Conservation (phyloP, 2,113 vertebrate species). For the Caretta caretta region DNA sequence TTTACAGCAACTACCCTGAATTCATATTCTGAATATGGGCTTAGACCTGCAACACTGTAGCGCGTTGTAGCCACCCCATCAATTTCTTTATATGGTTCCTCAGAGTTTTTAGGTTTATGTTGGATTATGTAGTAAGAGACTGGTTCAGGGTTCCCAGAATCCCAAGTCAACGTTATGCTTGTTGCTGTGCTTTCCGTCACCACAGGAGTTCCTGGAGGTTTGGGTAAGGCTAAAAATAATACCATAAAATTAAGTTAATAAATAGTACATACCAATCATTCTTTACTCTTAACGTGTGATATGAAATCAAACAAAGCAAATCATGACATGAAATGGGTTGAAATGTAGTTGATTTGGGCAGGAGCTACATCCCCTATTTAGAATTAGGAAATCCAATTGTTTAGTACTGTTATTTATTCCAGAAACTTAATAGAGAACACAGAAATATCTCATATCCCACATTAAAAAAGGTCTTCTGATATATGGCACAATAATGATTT, state of each 20-base stretch:
- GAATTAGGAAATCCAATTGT: background rate
- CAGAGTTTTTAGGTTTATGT: constrained; percentile 93
- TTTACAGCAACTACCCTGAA: constrained; percentile 97
- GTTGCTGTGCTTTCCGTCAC: constrained; percentile 98
- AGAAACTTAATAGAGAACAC: background rate
- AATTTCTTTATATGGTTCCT: constrained; percentile 96
- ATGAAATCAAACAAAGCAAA: background rate
- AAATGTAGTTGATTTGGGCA: background rate
- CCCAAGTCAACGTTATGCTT: constrained; percentile 98
- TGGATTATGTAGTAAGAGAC: constrained; percentile 99
- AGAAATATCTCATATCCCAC: background rate
- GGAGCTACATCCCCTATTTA: background rate
- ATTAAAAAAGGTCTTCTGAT: background rate
- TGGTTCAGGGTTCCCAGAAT: constrained; percentile 97
- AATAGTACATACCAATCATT: background rate
- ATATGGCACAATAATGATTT: background rate
- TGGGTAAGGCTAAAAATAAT: constrained; percentile 90
- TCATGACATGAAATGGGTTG: background rate
- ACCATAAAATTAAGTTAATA: constrained; percentile 20
- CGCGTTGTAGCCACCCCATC: constrained; percentile 98
- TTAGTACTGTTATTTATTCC: background rate
- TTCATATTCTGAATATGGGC: constrained; percentile 98
- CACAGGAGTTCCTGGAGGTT: constrained; percentile 92
- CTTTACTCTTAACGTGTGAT: background rate
- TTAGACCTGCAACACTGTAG: constrained; percentile 97